Evolutionary conservation across 2,888 invertebrate genomes (phyloP), one percentile per base, ranked within the genome.

Genomic region (Leptarthrus brevirostris): DNA sequence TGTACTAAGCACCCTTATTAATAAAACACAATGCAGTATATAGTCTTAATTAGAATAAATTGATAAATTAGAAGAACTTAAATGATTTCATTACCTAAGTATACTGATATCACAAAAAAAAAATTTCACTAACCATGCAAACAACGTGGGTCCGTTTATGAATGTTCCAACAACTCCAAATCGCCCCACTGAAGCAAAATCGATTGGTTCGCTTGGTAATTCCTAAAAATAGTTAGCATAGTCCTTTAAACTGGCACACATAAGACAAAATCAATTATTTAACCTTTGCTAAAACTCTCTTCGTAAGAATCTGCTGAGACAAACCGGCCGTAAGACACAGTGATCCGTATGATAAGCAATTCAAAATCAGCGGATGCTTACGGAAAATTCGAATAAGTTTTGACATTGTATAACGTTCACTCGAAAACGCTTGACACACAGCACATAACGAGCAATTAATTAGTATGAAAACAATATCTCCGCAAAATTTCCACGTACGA

Each of bases 291-390:
- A 81, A 76, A 90, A 84, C 80, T 89, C n/a, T 88, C 80, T 89
- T 92, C 71, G 89, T 90, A 76, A 91, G 85, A 6, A 89, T 89
- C 84, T 95, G 95, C 81, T 94, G 94, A 0, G 92, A 90, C 74
- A 92, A 87, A 82, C 94, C 94, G 0, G 95, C 94, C 3, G 91
- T 91, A 0, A 91, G 89, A 82, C 93, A 94, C 79, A 94, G 89
- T 0, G 89, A 87, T 3, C 93, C 94, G 82, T 94, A 94, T 36
- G 93, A 88, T 2, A 88, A 81, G 78, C 88, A 86, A 79, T 89
- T 89, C 72, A 88, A 86, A 47, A 87, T 75, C 26, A 89, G 84
- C 0, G 89, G 89, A 76, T 87, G 83, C 77, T 81, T 85, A 76
- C 84, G 82, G 56, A 90, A 85, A 12, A 87, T 76, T 1, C 74